Conservation (phyloP, 2,113 vertebrate genomes). For the Apus apus region DNA sequence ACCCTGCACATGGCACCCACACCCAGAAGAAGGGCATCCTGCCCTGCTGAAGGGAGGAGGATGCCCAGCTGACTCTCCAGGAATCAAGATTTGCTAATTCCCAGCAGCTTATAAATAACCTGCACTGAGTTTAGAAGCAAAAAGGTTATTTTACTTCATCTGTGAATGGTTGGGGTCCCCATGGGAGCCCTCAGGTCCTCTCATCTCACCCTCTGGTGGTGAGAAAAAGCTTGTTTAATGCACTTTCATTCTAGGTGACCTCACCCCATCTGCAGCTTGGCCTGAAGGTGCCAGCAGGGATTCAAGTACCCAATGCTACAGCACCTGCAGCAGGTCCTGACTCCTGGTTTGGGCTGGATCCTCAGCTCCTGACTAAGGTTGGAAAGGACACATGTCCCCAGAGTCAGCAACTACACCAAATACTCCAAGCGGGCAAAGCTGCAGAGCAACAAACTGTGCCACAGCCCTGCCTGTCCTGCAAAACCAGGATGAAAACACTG, state of each 20-base stretch:
- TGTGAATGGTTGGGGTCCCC: background rate
- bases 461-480: background rate
- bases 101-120: background rate
- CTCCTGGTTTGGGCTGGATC: background rate
- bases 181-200: background rate
- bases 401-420: background rate
- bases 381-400: background rate
- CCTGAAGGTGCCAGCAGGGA: background rate
- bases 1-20: accelerated
- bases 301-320: background rate
- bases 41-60: background rate
- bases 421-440: background rate
- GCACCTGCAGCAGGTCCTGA: background rate
- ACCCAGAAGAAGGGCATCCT: accelerated
- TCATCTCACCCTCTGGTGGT: background rate
- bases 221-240: background rate
- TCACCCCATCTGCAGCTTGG: background rate
- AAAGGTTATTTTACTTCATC: background rate
- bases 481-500: background rate
- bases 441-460: background rate
- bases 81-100: background rate
- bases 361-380: background rate
- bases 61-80: background rate
- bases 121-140: background rate
- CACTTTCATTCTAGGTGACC: background rate